Evolutionary conservation across 2,113 vertebrate genomes (phyloP).

Genomic region (Eulacestoma nigropectus): DNA sequence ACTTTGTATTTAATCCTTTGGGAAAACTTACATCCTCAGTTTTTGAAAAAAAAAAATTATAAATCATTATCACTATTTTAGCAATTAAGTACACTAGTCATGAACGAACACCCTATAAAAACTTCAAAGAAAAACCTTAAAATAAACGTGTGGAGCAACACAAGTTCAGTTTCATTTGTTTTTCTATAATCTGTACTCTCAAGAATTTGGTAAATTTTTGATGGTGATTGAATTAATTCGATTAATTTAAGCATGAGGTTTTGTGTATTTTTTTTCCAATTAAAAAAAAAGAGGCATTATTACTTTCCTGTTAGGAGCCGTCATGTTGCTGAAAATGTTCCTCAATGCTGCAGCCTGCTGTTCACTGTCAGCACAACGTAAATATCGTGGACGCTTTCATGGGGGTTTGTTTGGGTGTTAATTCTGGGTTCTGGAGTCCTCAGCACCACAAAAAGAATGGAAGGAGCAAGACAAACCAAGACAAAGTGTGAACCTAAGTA

Average conservation of each 20-base stretch:
- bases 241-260: background rate
- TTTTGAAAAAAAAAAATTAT: background rate
- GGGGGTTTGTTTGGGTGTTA: background rate
- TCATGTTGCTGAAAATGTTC: background rate
- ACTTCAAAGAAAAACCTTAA: background rate
- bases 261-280: background rate
- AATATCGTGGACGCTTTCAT: background rate
- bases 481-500: background rate
- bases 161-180: background rate
- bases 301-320: background rate
- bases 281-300: background rate
- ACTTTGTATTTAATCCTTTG: background rate
- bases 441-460: background rate
- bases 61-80: background rate
- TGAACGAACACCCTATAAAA: background rate
- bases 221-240: background rate
- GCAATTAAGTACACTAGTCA: background rate
- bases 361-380: background rate
- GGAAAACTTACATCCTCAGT: background rate
- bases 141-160: background rate
- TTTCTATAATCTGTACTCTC: background rate
- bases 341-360: constrained; percentile 17
- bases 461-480: background rate
- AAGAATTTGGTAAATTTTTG: background rate
- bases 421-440: background rate